A percentile compares a stretch with the other conserved stretches of the same genome.
phyloP scores from a whole-genome alignment of 2,797 vertebrate species.

The Intellagama lesueurii region DNA sequence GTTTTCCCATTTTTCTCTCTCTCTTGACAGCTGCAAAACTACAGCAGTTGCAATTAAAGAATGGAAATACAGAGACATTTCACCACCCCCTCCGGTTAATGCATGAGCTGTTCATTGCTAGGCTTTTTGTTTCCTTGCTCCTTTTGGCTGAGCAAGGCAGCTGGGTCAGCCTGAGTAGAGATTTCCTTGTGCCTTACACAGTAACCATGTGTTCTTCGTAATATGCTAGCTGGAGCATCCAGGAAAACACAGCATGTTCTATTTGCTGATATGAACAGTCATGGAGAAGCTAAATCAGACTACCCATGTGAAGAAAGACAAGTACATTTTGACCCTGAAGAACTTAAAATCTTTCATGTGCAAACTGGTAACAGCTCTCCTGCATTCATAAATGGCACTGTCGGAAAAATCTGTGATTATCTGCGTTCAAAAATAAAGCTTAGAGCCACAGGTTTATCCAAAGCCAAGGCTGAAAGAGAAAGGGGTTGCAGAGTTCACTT shows the following conservation, averaged over 20 bases:
- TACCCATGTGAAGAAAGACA: rapidly evolving
- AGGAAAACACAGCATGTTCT: background rate
- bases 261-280: background rate
- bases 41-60: background rate
- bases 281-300: constrained; percentile 1
- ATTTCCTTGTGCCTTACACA: background rate
- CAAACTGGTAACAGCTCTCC: rapidly evolving
- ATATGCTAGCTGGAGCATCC: constrained; percentile 33
- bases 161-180: background rate
- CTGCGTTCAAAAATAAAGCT: constrained; percentile 13
- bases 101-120: background rate
- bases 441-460: background rate
- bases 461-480: background rate
- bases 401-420: background rate
- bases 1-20: constrained; percentile 4
- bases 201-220: background rate
- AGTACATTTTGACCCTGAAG: constrained; percentile 12
- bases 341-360: background rate
- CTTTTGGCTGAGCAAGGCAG: background rate
- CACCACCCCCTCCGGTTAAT: background rate
- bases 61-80: background rate
- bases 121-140: constrained; percentile 9
- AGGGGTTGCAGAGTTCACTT: background rate
- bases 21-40: background rate
- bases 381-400: background rate